These are phyloP conservation scores for Plutomurus gul DNA, from an alignment of 1,140 invertebrate genomes.

Conservation along the genomic window DNA sequence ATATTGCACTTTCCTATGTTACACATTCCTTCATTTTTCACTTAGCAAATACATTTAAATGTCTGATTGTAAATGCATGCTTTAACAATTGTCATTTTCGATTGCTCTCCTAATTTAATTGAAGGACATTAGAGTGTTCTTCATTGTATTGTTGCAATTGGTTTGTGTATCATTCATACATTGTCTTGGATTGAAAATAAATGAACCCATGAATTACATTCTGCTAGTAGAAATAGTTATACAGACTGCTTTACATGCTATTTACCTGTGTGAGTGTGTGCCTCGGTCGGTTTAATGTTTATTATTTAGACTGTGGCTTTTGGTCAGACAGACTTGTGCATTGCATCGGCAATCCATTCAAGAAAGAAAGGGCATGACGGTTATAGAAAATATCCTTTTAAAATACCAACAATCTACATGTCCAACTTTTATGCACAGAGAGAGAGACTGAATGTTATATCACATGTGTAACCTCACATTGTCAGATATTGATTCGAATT, in stretches of 20 bases:
- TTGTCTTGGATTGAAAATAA: not conserved
- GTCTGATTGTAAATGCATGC: not conserved
- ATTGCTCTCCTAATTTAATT: not conserved
- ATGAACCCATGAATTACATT: not conserved
- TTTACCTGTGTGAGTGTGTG: not conserved
- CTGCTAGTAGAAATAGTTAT: not conserved
- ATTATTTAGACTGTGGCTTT: not conserved
- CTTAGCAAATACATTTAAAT: too few species aligned
- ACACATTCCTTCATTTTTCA: too few species aligned
- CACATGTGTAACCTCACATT: not conserved
- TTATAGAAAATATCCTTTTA: too few species aligned
- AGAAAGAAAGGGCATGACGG: too few species aligned
- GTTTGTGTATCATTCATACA: not conserved
- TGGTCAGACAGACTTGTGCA: too few species aligned
- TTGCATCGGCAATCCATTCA: not conserved
- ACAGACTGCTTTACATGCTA: not conserved
- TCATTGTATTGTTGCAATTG: not conserved
- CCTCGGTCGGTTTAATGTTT: not conserved
- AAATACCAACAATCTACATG: too few species aligned
- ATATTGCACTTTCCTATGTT: too few species aligned
- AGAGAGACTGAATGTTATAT: too few species aligned
- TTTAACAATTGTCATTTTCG: not conserved
- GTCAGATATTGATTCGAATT: constrained; percentile 24
- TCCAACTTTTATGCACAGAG: too few species aligned
- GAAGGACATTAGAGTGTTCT: not conserved